Base-by-base conservation (phyloP, 2,113 vertebrate species). In the Callaeas wilsoni region DNA sequence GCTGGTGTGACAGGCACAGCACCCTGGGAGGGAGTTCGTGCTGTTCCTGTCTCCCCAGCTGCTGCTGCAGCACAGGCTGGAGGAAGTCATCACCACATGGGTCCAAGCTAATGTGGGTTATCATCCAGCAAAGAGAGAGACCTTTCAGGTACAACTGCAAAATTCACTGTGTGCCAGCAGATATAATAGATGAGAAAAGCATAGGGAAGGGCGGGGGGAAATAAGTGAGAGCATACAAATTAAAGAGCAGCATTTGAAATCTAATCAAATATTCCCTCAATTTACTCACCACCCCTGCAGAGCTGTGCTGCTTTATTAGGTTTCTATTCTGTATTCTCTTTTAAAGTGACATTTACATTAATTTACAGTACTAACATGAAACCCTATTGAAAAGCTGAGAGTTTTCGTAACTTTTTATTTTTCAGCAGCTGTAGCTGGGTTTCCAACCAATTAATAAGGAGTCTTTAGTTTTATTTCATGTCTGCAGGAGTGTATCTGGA, bases 271-370 rank as follows among this genome's bases (percentile, higher is more conserved):
- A 97, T 93, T 95, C 94, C 87, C 68, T 97, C 96, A 96, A 95
- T 97, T 97, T 97, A 96, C 94, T 97, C 84, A 91, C 92, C 92
- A 92, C 95, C 94, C 94, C 95, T 96, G 93, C 25, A 60, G 95
- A 96, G 94, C 96, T 85, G 73, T 93, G 93, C 91, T 93, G 89
- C 93, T 97, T 97, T 96, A 97, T 97, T 97, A 96, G 87, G 94
- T 92, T 95, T 97, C 97, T 97, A 95, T 97, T 97, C 90, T 14
- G 32, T 87, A 97, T 96, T 97, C 96, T 90, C 92, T 97, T 98
- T 97, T 97, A 96, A 98, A 98, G 90, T 96, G 95, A 96, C 96
- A 96, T 97, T 97, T 97, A 96, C 91, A 97, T 97, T 97, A 95
- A 98, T 97, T 97, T 97, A 96, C 84, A 96, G 92, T 74, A 91